Evolutionary conservation across 2,797 vertebrate genomes (phyloP), one percentile per base, ranked within the genome.

Genomic region (Pelodytes ibericus): DNA sequence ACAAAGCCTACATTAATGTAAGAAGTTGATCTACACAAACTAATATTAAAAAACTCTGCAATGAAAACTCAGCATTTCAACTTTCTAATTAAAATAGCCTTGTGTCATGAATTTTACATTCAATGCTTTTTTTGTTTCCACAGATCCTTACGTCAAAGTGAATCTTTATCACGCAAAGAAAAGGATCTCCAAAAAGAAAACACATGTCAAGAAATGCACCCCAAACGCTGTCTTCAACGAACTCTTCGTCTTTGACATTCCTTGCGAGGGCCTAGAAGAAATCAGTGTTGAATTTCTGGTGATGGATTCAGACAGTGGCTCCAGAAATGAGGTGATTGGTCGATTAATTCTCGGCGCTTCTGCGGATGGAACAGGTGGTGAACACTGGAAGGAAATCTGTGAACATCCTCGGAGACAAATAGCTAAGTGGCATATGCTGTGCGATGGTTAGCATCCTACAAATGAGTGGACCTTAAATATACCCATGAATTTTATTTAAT

Each of bases 161-260:
- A 99, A 99, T 87, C 89, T 99, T 81, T 98, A 95, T 80, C 94
- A 98, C 0, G 96, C 95, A 30, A 98, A 96, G 88, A 98, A 99
- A 82, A 94, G 97, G 1, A 94, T 99, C 83, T 97, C 95, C 80
- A 99, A 99, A 89, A 99, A 99, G 93, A 99, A 98, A 90, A 98
- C 97, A 16, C 96, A 98, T 0, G 96, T 99, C 84, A 99, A 99
- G 89, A 99, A 99, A 78, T 95, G 95, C 67, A 92, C 95, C 0
- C 97, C 96, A 15, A 99, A 98, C 80, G 96, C 97, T 0, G 97
- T 99, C 77, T 99, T 98, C 87, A 99, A 99, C 6, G 96, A 99
- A 93, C 93, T 97, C 64, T 98, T 99, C 85, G 95, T 97, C 70
- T 99, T 99, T 82, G 97, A 99, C 81, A 93, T 99, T 84, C 95